Percentiles rank a stretch among this genome's conserved stretches.
Evolutionary conservation across 35 echinoderm and acorn worm species (phyloP).

Genomic region (Apostichopus parvimensis): DNA sequence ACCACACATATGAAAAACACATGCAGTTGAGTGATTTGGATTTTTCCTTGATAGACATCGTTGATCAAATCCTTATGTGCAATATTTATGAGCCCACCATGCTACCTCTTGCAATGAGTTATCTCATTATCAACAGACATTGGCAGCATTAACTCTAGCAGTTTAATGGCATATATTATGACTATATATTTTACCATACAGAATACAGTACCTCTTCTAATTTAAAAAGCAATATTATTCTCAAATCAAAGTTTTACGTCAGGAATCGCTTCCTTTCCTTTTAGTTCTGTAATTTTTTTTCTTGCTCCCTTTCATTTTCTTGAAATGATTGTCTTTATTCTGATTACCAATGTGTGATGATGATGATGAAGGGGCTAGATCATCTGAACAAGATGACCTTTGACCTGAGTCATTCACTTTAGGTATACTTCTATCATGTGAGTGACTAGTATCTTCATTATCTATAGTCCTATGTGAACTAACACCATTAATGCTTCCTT

Average conservation of each 20-base stretch:
- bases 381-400: constrained; percentile 38
- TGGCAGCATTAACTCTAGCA: background rate
- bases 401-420: constrained; percentile 25
- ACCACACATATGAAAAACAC: too few species aligned
- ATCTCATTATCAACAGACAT: too few species aligned
- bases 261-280: constrained; percentile 45
- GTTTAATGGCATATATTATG: background rate
- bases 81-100: too few species aligned
- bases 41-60: too few species aligned
- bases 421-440: background rate
- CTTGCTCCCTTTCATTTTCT: constrained; percentile 42
- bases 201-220: background rate
- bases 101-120: too few species aligned
- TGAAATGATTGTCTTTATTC: constrained; percentile 38
- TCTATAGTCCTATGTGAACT: background rate
- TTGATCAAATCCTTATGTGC: too few species aligned
- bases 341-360: background rate
- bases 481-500: constrained; percentile 34
- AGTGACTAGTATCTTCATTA: background rate
- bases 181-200: background rate
- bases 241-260: background rate
- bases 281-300: constrained; percentile 53
- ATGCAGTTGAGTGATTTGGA: too few species aligned
- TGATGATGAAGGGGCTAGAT: background rate
- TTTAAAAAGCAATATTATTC: background rate